phyloP scores from a whole-genome alignment of 2,797 vertebrate species.

The Etheostoma perlongum region DNA sequence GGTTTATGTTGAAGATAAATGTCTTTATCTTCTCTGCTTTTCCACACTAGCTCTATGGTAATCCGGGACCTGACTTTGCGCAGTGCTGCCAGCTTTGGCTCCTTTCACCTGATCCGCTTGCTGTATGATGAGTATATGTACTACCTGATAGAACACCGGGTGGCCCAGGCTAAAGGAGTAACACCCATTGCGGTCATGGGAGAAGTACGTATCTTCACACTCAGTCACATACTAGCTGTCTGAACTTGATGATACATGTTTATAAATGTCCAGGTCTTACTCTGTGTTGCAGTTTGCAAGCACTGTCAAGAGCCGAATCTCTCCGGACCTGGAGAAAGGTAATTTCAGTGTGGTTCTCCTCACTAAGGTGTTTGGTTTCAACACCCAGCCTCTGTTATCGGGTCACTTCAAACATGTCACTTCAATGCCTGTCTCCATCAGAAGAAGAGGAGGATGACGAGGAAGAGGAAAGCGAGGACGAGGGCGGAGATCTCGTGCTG shows the following conservation, averaged over 20 bases:
- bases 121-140: constrained; percentile 97
- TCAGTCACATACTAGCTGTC: not conserved
- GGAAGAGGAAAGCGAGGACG: constrained; percentile 93
- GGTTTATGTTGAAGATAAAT: not conserved
- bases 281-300: constrained; percentile 88
- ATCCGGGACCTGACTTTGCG: constrained; percentile 94
- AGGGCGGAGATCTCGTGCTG: constrained; percentile 87
- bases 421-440: constrained; percentile 30
- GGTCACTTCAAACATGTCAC: not conserved
- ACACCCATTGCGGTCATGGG: constrained; percentile 95
- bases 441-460: constrained; percentile 94
- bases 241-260: not conserved
- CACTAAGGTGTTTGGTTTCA: not conserved
- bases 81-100: constrained; percentile 94
- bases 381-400: not conserved
- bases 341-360: constrained; percentile 12
- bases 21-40: constrained; percentile 1
- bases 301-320: constrained; percentile 84
- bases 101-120: constrained; percentile 94
- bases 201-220: constrained; percentile 83
- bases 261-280: not conserved
- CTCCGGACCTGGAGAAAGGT: constrained; percentile 92
- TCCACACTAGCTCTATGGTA: constrained; percentile 90
- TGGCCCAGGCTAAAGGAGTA: constrained; percentile 92
- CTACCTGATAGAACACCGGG: constrained; percentile 93